Base-by-base conservation (phyloP, 2,797 vertebrate genomes). In the Trachurus trachurus region DNA sequence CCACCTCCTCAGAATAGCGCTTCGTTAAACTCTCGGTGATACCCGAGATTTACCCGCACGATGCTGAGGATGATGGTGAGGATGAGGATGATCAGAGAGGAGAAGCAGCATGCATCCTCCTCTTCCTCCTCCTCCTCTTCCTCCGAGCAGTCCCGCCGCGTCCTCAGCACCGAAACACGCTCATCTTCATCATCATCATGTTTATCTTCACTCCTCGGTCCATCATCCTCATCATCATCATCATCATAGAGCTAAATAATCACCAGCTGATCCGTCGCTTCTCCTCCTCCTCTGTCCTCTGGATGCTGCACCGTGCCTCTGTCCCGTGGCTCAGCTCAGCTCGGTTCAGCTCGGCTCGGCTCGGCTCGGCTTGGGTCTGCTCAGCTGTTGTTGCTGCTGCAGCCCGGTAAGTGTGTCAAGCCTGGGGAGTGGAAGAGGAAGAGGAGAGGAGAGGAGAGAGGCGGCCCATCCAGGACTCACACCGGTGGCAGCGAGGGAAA, bases 1-100 rank as follows among this genome's bases (percentile, higher is more conserved):
- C 88, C 91, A 89, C 92, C 89, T 93, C 88, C 91, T 86, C 88
- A 89, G 86, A 94, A 91, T 92, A 93, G 89, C 86, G 84, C 86
- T 80, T 76, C 80, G 78, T 79, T 83, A 77, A 88, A 85, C 88
- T 91, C 84, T 37, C 72, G 49, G 49, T 84, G 70, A 83, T 73
- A 73, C 77, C 74, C 22, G 74, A 47, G 87, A 72, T 81, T 81
- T 74, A 66, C 53, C 71, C 40, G 73, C 82, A 59, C 74, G 68
- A 66, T 0, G 66, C 80, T 26, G 26, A 26, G 1, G 26, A 26
- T 26, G 26, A 26, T 26, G 26, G 3, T 26, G 26, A 26, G 1
- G 26, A 26, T 26, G 26, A n/a, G 26, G 26, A 26, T 26, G 26
- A 26, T 26, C 26, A 26, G 26, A 26, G 26, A 26, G 26, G 26